Evolutionary conservation across 37 sponge, comb jelly and placozoan species (phyloP), one percentile per base, ranked within the genome.

Genomic region (Bolinopsis microptera): DNA sequence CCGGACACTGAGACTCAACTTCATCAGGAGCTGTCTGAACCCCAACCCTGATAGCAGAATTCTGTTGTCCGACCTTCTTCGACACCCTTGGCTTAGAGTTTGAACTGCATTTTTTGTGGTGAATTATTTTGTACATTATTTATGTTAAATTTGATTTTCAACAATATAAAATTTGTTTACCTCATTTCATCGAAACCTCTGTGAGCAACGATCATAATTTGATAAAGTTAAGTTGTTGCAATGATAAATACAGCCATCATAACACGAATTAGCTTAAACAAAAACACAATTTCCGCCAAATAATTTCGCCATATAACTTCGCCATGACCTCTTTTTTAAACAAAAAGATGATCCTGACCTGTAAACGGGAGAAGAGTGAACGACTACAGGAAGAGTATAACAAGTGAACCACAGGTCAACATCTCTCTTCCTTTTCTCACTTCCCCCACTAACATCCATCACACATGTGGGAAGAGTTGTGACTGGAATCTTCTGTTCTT

Each of bases 41-140:
- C 30, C 61, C 30, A 16, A 34, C 61, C 90, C 90, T 39, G 61
- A 86, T 28, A 22, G 36, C 28, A 38, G 90, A 38, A 34, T 26
- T 13, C 61, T 86, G 26, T 38, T 86, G 24, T 86, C 90, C 21
- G 90, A 86, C 90, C 90, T 86, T 28, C 37, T 41, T 34, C 18
- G 61, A 86, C 90, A 86, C 28, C 90, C 90, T 38, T 86, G 90
- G 90, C 61, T 86, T 3, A 86, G 61, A 48, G 61, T 48, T 48
- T 48, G 13, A 48, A 48, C 5, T 48, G 61, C 5, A n/a, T n/a
- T n/a, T n/a, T n/a, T n/a, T n/a, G n/a, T n/a, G n/a, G n/a, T n/a
- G n/a, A n/a, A n/a, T n/a, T n/a, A n/a, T n/a, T n/a, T n/a, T n/a
- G n/a, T n/a, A n/a, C n/a, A n/a, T n/a, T n/a, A n/a, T n/a, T n/a